These are phyloP conservation scores for Clupea harengus DNA, from an alignment of 2,113 vertebrate species.

Conservation along the genomic window DNA sequence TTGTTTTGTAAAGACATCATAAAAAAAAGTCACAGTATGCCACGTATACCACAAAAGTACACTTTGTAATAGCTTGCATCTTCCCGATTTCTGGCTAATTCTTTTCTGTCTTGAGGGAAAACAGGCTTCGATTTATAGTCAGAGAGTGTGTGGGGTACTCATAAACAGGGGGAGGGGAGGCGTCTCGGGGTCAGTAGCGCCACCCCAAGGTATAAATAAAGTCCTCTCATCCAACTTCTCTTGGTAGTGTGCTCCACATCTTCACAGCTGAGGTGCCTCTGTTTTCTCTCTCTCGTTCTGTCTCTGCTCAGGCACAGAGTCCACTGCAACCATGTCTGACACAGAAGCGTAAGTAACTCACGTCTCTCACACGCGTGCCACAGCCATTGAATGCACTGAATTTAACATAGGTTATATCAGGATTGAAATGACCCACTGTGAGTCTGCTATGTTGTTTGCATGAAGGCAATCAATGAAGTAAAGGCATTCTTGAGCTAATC, in stretches of 20 bases:
- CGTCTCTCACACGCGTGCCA: neutral
- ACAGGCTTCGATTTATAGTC: neutral
- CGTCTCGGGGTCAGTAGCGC: neutral
- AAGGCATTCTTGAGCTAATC: neutral
- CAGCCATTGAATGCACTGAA: neutral
- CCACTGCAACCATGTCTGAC: conserved; percentile 86
- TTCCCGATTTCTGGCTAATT: neutral
- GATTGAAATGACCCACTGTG: neutral
- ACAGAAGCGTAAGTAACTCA: conserved; percentile 87
- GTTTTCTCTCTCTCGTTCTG: conserved; percentile 34
- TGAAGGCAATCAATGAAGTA: neutral
- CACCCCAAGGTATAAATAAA: conserved; percentile 11
- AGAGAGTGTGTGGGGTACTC: neutral
- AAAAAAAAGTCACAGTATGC: neutral
- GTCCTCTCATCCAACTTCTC: neutral
- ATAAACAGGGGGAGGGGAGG: neutral
- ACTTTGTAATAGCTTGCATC: neutral
- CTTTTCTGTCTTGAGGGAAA: neutral
- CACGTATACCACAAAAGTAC: neutral
- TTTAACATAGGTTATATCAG: neutral
- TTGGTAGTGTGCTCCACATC: neutral
- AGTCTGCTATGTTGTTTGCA: neutral
- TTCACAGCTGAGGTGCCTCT: conserved; percentile 15
- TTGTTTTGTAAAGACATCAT: neutral
- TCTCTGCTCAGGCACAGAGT: conserved; percentile 68